Conservation (phyloP, 1,140 invertebrate genomes). For the Cataglyphis hispanica region DNA sequence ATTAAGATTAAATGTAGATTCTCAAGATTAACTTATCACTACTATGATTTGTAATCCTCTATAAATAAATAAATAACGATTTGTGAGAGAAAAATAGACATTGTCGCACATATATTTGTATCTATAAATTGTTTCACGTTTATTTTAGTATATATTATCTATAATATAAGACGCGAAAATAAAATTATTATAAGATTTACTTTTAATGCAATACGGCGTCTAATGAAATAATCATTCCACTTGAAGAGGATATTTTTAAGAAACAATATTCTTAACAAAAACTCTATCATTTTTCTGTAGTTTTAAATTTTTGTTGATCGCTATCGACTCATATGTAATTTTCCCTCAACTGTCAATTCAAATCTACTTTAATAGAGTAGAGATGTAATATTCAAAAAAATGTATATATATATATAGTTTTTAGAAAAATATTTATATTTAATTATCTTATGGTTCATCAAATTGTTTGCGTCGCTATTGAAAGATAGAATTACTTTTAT, state of each 20-base stretch:
- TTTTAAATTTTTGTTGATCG: background rate
- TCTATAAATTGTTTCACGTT: conserved; percentile 21
- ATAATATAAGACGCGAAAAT: conserved; percentile 29
- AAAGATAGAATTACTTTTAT: no score
- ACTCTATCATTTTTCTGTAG: background rate
- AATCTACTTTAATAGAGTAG: no score
- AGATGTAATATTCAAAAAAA: background rate
- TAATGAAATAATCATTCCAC: background rate
- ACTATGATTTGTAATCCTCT: conserved; percentile 72
- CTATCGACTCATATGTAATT: background rate
- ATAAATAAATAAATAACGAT: conserved; percentile 72
- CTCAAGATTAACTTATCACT: conserved; percentile 65
- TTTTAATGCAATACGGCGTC: background rate
- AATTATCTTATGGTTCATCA: no score
- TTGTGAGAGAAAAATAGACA: conserved; percentile 53
- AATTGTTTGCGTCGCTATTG: no score
- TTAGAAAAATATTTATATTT: no score
- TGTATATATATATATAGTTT: no score
- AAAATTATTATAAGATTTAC: background rate
- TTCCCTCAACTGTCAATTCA: no score
- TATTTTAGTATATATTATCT: conserved; percentile 34
- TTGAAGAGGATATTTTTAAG: background rate
- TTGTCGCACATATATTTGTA: background rate
- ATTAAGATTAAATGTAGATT: conserved; percentile 71
- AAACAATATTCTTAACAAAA: background rate